These are phyloP conservation scores for Hydrocynus forskahlii DNA, from an alignment of 2,797 vertebrate species.

Conservation along the genomic window DNA sequence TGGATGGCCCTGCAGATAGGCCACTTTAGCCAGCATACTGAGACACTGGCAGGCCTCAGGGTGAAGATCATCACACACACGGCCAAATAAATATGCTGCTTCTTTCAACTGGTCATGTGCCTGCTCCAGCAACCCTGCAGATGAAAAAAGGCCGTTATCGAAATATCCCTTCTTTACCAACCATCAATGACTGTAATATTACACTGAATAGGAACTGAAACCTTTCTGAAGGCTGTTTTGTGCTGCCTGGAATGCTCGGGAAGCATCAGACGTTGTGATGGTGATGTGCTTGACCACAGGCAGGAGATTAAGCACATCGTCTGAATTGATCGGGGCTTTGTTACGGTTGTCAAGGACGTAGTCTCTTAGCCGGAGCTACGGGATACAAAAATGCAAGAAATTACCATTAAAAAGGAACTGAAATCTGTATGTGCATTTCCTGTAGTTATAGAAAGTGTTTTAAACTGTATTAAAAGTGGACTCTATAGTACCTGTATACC, in stretches of 20 bases:
- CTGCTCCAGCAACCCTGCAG: slow-evolving; percentile 78
- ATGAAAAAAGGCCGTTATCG: not conserved
- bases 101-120: slow-evolving; percentile 80
- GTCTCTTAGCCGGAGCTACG: slow-evolving; percentile 81
- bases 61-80: slow-evolving; percentile 81
- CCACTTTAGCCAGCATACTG: slow-evolving; percentile 77
- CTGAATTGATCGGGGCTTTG: slow-evolving; percentile 81
- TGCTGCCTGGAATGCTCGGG: slow-evolving; percentile 67
- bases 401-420: not conserved
- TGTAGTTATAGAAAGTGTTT: not conserved
- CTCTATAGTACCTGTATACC: slow-evolving; percentile 80
- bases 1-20: slow-evolving; percentile 76
- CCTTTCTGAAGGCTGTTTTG: slow-evolving; percentile 79
- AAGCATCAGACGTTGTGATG: slow-evolving; percentile 73
- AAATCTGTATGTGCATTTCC: not conserved
- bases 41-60: slow-evolving; percentile 79
- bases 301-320: slow-evolving; percentile 82
- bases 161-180: not conserved
- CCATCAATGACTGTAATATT: not conserved
- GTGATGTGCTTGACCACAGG: slow-evolving; percentile 80
- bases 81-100: slow-evolving; percentile 76
- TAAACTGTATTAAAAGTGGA: too few species aligned
- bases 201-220: slow-evolving; percentile 48
- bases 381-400: slow-evolving; percentile 26
- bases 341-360: slow-evolving; percentile 80